Conservation (phyloP, 2,113 vertebrate species). For the Labrus mixtus region DNA sequence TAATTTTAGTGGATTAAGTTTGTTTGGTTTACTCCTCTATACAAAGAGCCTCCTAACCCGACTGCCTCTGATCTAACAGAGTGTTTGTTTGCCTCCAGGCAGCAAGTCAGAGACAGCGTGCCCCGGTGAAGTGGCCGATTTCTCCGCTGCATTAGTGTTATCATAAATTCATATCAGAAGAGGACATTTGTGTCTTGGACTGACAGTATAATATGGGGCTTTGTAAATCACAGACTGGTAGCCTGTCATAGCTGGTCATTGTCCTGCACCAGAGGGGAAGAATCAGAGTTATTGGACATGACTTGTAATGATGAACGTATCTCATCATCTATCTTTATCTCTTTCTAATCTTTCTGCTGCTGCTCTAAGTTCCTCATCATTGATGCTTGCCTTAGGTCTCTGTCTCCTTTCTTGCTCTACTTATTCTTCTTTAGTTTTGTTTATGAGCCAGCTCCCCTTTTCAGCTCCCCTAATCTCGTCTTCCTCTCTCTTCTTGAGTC, state of each 20-base stretch:
- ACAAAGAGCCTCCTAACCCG: slow-evolving; percentile 9
- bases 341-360: slow-evolving; percentile 12
- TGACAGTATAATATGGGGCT: slow-evolving; percentile 43
- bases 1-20: slow-evolving; percentile 38
- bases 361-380: slow-evolving; percentile 1
- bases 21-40: slow-evolving; percentile 13
- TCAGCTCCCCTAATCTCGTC: slow-evolving; percentile 14
- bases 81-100: slow-evolving; percentile 45
- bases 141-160: slow-evolving; percentile 38
- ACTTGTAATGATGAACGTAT: slow-evolving; percentile 15
- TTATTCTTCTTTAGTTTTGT: not conserved
- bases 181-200: slow-evolving; percentile 55
- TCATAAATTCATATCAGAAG: slow-evolving; percentile 60
- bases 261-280: slow-evolving; percentile 25
- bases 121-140: slow-evolving; percentile 20
- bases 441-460: slow-evolving; percentile 6
- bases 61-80: not conserved
- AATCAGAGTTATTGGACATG: slow-evolving; percentile 36
- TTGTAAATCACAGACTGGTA: slow-evolving; percentile 48
- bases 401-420: not conserved
- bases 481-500: slow-evolving; percentile 7
- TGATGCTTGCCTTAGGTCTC: slow-evolving; percentile 9
- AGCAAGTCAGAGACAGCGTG: slow-evolving; percentile 23
- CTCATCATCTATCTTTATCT: slow-evolving; percentile 33
- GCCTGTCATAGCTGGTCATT: slow-evolving; percentile 58